phyloP scores from a whole-genome alignment of 2,113 vertebrate species.

The Elephas maximus region DNA sequence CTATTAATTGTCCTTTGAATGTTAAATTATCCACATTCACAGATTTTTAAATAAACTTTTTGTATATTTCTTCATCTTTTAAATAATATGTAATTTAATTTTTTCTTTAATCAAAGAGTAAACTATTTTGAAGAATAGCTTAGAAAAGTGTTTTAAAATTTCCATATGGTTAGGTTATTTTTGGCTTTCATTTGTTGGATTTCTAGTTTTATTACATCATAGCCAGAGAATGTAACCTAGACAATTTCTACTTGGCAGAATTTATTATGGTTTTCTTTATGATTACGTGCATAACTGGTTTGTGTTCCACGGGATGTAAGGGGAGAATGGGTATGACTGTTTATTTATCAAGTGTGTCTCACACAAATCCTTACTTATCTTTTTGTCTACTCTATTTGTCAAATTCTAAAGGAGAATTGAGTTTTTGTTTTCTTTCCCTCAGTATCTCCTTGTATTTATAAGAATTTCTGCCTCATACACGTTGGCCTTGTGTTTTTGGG shows the following conservation, averaged over 20 bases:
- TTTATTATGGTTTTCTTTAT: slow-evolving; percentile 12
- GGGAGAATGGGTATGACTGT: not conserved
- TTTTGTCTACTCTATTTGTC: not conserved
- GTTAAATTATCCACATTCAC: not conserved
- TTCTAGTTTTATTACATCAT: not conserved
- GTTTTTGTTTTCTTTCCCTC: not conserved
- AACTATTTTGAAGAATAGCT: not conserved
- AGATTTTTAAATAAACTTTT: not conserved
- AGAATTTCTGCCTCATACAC: not conserved
- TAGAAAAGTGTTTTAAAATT: slow-evolving; percentile 13
- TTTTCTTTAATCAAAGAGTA: slow-evolving; percentile 45
- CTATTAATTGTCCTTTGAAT: not conserved
- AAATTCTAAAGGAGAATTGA: not conserved
- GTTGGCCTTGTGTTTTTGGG: not conserved
- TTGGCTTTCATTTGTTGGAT: not conserved
- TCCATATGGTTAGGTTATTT: slow-evolving; percentile 16
- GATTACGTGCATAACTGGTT: not conserved
- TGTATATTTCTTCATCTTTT: slow-evolving; percentile 15
- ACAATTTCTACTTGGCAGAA: not conserved
- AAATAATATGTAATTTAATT: slow-evolving; percentile 3
- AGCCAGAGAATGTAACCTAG: not conserved
- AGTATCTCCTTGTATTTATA: not conserved
- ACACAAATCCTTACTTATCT: not conserved
- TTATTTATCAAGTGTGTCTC: not conserved
- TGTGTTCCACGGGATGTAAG: not conserved